These are phyloP conservation scores for Eupithecia inturbata DNA, from an alignment of 2,888 invertebrate genomes.

Conservation along the genomic window DNA sequence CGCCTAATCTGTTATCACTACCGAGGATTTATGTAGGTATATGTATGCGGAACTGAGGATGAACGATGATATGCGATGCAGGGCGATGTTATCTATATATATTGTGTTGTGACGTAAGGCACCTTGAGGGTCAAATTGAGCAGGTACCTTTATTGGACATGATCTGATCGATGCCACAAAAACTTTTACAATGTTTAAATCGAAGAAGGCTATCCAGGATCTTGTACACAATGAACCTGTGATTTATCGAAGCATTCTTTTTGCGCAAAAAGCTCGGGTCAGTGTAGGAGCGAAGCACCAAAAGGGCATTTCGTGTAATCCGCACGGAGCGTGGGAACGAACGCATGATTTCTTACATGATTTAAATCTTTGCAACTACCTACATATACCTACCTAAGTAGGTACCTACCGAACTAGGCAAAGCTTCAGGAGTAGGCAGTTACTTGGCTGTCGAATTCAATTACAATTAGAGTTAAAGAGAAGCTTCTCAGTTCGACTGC, in stretches of 20 bases:
- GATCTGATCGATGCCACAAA: conserved; percentile 66
- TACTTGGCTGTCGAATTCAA: background rate
- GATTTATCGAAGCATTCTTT: conserved; percentile 80
- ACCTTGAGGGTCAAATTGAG: conserved; percentile 80
- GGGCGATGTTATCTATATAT: conserved; percentile 68
- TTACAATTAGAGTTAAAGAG: too few relatives aligned
- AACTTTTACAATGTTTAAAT: conserved; percentile 69
- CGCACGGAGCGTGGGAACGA: conserved; percentile 77
- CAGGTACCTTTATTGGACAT: conserved; percentile 78
- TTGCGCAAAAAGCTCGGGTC: conserved; percentile 80
- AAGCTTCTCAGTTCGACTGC: background rate
- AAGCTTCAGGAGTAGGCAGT: background rate
- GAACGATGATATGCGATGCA: conserved; percentile 42
- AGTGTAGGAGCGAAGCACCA: conserved; percentile 79
- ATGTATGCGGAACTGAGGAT: conserved; percentile 66
- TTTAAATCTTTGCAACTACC: conserved; percentile 37
- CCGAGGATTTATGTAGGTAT: conserved; percentile 30
- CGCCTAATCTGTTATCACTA: conserved; percentile 35
- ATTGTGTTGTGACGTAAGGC: conserved; percentile 81
- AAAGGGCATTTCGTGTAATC: conserved; percentile 82
- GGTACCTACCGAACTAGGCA: background rate
- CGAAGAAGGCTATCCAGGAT: conserved; percentile 70
- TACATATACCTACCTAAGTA: background rate
- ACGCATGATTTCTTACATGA: conserved; percentile 43
- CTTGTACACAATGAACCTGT: conserved; percentile 74